These are phyloP conservation scores for Dysdera silvatica DNA, from an alignment of 1,140 invertebrate species.

Conservation along the genomic window DNA sequence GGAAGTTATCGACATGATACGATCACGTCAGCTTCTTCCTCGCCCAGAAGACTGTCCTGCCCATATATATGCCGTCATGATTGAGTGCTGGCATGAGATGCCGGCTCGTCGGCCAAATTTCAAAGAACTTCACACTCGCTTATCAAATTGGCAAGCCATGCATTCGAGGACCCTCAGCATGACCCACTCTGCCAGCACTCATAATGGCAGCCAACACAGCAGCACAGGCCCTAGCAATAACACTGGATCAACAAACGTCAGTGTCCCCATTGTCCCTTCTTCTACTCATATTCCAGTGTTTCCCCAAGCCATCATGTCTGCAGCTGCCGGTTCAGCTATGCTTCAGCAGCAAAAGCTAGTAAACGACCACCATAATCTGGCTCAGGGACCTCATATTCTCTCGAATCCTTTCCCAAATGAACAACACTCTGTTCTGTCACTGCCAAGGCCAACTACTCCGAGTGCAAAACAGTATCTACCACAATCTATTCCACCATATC, in stretches of 20 bases:
- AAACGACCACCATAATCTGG: slow-evolving; percentile 20
- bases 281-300: slow-evolving; percentile 23
- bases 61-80: slow-evolving; percentile 83
- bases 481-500: slow-evolving; percentile 25
- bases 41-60: slow-evolving; percentile 85
- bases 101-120: slow-evolving; percentile 82
- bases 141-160: slow-evolving; percentile 56
- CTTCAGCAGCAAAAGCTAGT: slow-evolving; percentile 17
- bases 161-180: slow-evolving; percentile 15
- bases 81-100: slow-evolving; percentile 94
- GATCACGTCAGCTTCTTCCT: slow-evolving; percentile 78
- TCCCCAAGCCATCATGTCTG: slow-evolving; percentile 21
- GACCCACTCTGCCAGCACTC: slow-evolving; percentile 37
- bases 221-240: slow-evolving; percentile 53
- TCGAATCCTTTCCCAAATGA: slow-evolving; percentile 24
- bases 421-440: slow-evolving; percentile 18
- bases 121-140: slow-evolving; percentile 54
- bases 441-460: slow-evolving; percentile 14
- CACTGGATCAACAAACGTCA: slow-evolving; percentile 47
- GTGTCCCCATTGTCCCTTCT: slow-evolving; percentile 1
- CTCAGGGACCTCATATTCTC: slow-evolving; percentile 14
- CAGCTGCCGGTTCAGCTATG: background rate
- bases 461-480: slow-evolving; percentile 12
- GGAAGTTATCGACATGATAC: slow-evolving; percentile 94
- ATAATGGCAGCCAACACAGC: slow-evolving; percentile 49